A percentile compares a stretch with the other conserved stretches of the same genome.
Conservation (phyloP, 1,140 invertebrate genomes). For the Lepeophtheirus salmonis region DNA sequence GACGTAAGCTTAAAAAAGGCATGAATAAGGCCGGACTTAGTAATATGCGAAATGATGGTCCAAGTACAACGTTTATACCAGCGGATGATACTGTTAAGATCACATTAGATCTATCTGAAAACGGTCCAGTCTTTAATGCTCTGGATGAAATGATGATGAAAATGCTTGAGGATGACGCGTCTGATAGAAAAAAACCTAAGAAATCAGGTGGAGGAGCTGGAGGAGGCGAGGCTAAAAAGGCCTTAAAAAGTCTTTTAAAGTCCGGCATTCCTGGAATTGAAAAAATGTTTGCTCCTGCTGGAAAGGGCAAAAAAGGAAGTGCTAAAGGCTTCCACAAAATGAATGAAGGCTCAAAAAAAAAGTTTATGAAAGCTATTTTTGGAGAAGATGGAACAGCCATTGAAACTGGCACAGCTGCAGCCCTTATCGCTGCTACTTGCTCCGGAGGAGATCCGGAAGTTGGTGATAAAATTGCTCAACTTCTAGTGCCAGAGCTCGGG, state of each 20-base stretch:
- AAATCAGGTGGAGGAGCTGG: not conserved
- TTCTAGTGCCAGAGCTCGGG: conserved; percentile 14
- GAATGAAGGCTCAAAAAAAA: conserved; percentile 13
- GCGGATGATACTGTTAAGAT: conserved; percentile 16
- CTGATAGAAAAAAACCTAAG: conserved; percentile 2
- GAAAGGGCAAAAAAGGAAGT: not conserved
- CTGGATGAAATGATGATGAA: conserved; percentile 18
- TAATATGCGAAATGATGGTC: conserved; percentile 15
- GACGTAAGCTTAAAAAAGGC: conserved; percentile 14
- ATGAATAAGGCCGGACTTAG: conserved; percentile 11
- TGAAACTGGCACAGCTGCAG: conserved; percentile 8
- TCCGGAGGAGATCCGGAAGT: conserved; percentile 17
- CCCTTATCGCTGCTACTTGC: conserved; percentile 14
- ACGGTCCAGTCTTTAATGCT: conserved; percentile 16
- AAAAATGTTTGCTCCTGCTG: not conserved
- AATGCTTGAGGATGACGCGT: conserved; percentile 3
- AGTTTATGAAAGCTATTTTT: conserved; percentile 18
- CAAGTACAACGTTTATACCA: conserved; percentile 9
- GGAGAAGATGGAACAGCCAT: conserved; percentile 15
- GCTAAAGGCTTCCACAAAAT: conserved; percentile 17
- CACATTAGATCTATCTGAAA: conserved; percentile 13
- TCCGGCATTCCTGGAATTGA: conserved; percentile 17
- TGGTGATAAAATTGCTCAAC: conserved; percentile 14
- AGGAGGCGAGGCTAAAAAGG: conserved; percentile 15
- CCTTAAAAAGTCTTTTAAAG: conserved; percentile 14